phyloP scores from a whole-genome alignment of 1,140 invertebrate species.

The Trissolcus basalis region DNA sequence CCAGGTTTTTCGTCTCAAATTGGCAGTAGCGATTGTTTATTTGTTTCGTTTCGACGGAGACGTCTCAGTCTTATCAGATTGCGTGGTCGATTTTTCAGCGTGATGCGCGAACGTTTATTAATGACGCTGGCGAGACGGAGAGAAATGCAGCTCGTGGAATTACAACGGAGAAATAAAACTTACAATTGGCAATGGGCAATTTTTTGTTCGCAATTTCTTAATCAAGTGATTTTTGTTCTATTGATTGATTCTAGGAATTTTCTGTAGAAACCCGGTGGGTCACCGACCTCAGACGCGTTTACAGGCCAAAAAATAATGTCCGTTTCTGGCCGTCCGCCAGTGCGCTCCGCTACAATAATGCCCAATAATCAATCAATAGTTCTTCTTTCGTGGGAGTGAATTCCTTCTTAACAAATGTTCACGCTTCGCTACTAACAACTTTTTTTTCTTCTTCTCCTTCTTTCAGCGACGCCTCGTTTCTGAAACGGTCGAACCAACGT shows the following conservation, averaged over 20 bases:
- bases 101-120: constrained; percentile 34
- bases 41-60: constrained; percentile 9
- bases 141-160: constrained; percentile 51
- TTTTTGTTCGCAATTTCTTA: too few species aligned
- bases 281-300: too few species aligned
- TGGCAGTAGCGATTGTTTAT: constrained; percentile 10
- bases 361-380: constrained; percentile 51
- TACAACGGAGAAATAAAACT: constrained; percentile 21
- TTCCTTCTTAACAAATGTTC: constrained; percentile 23
- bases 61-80: constrained; percentile 35
- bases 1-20: constrained; percentile 22
- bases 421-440: constrained; percentile 24
- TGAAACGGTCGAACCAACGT: constrained; percentile 3
- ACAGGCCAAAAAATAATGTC: background rate
- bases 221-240: too few species aligned
- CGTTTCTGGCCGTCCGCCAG: constrained; percentile 21
- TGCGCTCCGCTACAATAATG: constrained; percentile 40
- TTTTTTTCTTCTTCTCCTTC: constrained; percentile 13
- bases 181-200: too few species aligned
- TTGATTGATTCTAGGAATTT: too few species aligned
- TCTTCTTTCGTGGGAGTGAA: constrained; percentile 11
- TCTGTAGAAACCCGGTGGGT: too few species aligned
- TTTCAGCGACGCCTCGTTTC: too few species aligned
- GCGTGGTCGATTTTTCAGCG: constrained; percentile 25
- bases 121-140: constrained; percentile 52